Conservation (phyloP, 2,888 invertebrate genomes). For the Autographa gamma region DNA sequence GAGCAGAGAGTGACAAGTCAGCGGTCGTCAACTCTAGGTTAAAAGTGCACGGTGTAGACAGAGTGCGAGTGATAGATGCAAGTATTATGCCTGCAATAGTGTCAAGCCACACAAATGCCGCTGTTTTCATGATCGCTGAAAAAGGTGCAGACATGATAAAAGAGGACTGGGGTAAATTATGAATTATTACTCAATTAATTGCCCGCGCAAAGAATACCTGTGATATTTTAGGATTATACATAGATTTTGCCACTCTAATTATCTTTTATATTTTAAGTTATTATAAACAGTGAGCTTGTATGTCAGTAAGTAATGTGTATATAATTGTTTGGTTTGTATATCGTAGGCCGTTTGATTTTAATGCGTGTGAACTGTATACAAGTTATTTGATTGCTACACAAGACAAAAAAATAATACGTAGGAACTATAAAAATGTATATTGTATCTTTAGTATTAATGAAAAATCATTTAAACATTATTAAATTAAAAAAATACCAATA, state of each 20-base stretch:
- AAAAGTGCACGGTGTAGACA: slow-evolving; percentile 90
- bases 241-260: neutral
- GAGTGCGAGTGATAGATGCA: slow-evolving; percentile 93
- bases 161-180: slow-evolving; percentile 81
- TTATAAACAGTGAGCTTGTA: neutral
- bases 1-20: slow-evolving; percentile 84
- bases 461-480: no score
- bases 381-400: no score
- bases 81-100: slow-evolving; percentile 94
- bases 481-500: no score
- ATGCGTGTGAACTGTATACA: no score
- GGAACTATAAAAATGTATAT: no score
- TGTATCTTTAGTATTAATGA: no score
- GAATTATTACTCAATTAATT: slow-evolving; percentile 19
- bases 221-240: slow-evolving; percentile 24
- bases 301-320: neutral
- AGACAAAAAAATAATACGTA: no score
- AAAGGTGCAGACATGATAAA: slow-evolving; percentile 93
- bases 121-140: slow-evolving; percentile 94
- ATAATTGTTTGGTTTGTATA: no score
- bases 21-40: slow-evolving; percentile 91
- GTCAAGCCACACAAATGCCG: slow-evolving; percentile 93
- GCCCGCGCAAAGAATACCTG: slow-evolving; percentile 5
- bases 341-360: no score
- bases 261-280: neutral